Conservation (phyloP, 2,113 vertebrate species). For the Oncorhynchus masou region DNA sequence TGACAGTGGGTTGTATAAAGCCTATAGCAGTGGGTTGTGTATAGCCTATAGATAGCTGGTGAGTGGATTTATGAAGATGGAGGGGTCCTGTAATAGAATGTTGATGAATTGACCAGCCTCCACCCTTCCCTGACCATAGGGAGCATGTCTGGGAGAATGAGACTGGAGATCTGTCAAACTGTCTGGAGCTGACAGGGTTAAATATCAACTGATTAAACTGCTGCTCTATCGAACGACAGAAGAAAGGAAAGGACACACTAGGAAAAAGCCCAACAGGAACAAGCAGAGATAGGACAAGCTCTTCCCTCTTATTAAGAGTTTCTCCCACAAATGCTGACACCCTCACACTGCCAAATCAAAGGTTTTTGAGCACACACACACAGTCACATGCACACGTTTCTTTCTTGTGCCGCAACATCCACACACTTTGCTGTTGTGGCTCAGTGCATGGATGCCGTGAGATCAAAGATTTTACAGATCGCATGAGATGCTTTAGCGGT, state of each 20-base stretch:
- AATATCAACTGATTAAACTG: slow-evolving; percentile 44
- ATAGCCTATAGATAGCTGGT: neutral
- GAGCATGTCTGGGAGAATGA: slow-evolving; percentile 41
- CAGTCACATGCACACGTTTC: slow-evolving; percentile 4
- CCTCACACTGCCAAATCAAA: slow-evolving; percentile 35
- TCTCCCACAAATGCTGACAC: neutral
- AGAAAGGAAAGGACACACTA: neutral
- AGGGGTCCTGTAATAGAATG: slow-evolving; percentile 54
- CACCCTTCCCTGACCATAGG: slow-evolving; percentile 19
- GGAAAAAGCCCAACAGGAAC: neutral
- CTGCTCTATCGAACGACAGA: slow-evolving; percentile 5
- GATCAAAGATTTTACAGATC: slow-evolving; percentile 64
- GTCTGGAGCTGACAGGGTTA: slow-evolving; percentile 38
- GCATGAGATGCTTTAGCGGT: slow-evolving; percentile 38
- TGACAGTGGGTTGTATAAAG: slow-evolving; percentile 52
- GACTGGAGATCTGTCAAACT: slow-evolving; percentile 34
- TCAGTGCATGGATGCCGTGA: slow-evolving; percentile 26
- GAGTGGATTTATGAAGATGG: slow-evolving; percentile 64
- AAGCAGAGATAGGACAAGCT: slow-evolving; percentile 30
- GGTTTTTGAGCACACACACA: slow-evolving; percentile 20
- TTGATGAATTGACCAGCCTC: slow-evolving; percentile 50
- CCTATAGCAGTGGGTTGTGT: slow-evolving; percentile 20
- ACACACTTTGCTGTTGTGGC: slow-evolving; percentile 5
- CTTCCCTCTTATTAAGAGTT: neutral
- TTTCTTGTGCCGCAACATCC: slow-evolving; percentile 24